Conservation (phyloP, 2,888 invertebrate genomes). For the Tillus elongatus region DNA sequence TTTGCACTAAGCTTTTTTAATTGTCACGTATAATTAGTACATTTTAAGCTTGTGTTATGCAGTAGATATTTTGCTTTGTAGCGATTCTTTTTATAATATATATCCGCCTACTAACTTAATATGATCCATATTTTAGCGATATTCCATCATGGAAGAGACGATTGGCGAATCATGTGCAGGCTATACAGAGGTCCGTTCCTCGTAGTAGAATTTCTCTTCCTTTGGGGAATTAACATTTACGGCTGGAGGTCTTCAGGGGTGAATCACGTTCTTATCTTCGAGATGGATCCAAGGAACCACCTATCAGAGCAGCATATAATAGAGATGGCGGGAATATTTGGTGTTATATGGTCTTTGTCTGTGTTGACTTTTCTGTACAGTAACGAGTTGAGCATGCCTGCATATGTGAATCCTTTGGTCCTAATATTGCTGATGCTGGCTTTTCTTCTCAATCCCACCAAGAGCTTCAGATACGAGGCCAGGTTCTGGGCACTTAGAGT, state of each 20-base stretch:
- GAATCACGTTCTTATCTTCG: slow-evolving; percentile 95
- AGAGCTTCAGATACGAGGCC: slow-evolving; percentile 85
- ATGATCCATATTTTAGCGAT: slow-evolving; percentile 61
- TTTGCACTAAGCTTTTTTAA: too few relatives aligned
- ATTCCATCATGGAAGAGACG: slow-evolving; percentile 60
- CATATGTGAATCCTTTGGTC: slow-evolving; percentile 84
- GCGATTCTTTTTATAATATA: too few relatives aligned
- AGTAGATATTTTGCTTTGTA: too few relatives aligned
- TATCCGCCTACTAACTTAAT: too few relatives aligned
- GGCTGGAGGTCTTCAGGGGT: slow-evolving; percentile 97
- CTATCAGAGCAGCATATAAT: slow-evolving; percentile 89
- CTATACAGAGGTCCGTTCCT: slow-evolving; percentile 91
- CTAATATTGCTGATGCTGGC: slow-evolving; percentile 71
- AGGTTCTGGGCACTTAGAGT: slow-evolving; percentile 89
- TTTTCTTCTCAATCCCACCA: slow-evolving; percentile 87
- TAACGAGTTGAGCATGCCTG: slow-evolving; percentile 76
- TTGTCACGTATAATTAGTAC: too few relatives aligned
- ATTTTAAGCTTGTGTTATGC: too few relatives aligned
- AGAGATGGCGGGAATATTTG: slow-evolving; percentile 87
- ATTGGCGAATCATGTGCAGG: slow-evolving; percentile 78
- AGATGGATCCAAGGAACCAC: slow-evolving; percentile 91
- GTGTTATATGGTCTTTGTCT: slow-evolving; percentile 89
- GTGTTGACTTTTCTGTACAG: slow-evolving; percentile 76
- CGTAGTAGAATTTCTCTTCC: slow-evolving; percentile 83
- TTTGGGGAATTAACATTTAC: slow-evolving; percentile 93